Evolutionary conservation across 2,888 invertebrate genomes (phyloP), one percentile per base, ranked within the genome.

Genomic region (Atrina japonica): DNA sequence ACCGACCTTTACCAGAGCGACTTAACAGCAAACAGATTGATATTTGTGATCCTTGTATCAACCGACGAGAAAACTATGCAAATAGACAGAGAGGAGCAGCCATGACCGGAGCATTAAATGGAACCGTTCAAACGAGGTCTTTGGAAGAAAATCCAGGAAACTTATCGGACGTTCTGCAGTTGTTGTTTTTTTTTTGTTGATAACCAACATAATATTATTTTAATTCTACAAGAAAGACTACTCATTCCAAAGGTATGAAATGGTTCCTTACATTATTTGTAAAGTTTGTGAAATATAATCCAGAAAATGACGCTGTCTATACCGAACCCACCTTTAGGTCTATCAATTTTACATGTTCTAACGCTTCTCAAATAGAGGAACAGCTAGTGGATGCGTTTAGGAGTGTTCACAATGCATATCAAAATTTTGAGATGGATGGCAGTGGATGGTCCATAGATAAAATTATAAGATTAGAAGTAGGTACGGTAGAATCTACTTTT

Each of bases 221-320:
- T 3, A 7, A 52, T 41, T 0, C 52, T 9, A n/a, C 23, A 14
- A 52, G 52, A 16, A 29, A 35, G 18, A 25, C 52, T 0, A 3
- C 16, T 7, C 1, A 30, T 14, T 50, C 55, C 3, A 74, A 66
- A 67, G 67, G 70, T 67, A 65, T 74, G 30, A 74, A 70, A 74
- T 70, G 74, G 74, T 67, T 67, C 40, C 45, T 70, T 21, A 70
- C 70, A 43, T 40, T 70, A 16, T 67, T 63, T 67, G 50, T n/a
- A n/a, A n/a, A n/a, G n/a, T n/a, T n/a, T n/a, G n/a, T n/a, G n/a
- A n/a, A n/a, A n/a, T n/a, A 70, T 6, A 69, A 63, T 49, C 41
- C 41, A 21, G 53, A 53, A 0, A 52, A 64, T 18, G 52, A 63
- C n/a, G 55, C 61, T 18, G 61, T 71, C 0, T 68, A 75, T 65